These are phyloP conservation scores for Carollia perspicillata DNA, from an alignment of 2,113 vertebrate species.

Conservation along the genomic window DNA sequence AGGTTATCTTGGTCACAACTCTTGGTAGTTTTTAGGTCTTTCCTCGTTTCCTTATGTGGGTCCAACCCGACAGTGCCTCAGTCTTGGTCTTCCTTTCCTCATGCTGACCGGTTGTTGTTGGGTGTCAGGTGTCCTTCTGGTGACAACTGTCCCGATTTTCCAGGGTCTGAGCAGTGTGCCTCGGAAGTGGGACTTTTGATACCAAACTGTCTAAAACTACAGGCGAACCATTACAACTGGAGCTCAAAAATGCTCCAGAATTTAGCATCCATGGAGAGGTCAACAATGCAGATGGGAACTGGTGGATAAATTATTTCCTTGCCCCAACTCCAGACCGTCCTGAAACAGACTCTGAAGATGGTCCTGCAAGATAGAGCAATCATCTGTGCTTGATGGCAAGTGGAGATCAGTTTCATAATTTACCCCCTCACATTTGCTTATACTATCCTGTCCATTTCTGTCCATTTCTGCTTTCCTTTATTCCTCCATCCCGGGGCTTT, in stretches of 20 bases:
- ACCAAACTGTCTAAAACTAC: background rate
- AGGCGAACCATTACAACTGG: background rate
- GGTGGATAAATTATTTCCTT: background rate
- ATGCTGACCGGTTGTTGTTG: background rate
- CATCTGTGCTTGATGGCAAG: background rate
- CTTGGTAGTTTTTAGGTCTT: background rate
- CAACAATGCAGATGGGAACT: too few species aligned
- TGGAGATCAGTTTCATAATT: background rate
- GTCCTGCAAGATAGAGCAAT: background rate
- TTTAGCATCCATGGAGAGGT: background rate
- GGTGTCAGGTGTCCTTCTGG: background rate
- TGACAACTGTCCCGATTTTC: background rate
- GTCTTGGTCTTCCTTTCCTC: background rate
- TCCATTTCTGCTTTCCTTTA: background rate
- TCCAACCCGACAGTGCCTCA: background rate
- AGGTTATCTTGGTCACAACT: background rate
- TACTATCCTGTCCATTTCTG: too few species aligned
- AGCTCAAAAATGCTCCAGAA: background rate
- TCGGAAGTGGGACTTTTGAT: background rate
- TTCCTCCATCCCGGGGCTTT: background rate
- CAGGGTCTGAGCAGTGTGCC: too few species aligned
- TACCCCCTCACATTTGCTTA: background rate
- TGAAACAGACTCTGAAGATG: background rate
- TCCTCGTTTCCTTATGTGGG: background rate
- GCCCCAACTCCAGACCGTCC: background rate